Percentiles rank a stretch among this genome's conserved stretches.
Conservation (phyloP, 35 echinoderm and acorn worm genomes). For the Apostichopus japonicus region DNA sequence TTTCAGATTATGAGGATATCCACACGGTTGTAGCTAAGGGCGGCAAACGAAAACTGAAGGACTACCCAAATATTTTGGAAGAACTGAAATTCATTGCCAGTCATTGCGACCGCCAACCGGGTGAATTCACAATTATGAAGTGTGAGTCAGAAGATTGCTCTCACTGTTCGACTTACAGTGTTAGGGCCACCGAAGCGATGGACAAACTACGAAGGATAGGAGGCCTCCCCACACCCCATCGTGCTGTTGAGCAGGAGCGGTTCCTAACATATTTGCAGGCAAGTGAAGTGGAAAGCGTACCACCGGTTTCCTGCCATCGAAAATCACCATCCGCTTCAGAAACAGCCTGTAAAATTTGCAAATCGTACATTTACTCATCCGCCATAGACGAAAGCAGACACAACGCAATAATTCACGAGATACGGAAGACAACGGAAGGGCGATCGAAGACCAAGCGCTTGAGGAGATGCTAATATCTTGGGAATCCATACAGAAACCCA, state of each 20-base stretch:
- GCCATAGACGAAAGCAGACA: neutral
- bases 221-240: neutral
- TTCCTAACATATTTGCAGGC: neutral
- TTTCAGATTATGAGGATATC: neutral
- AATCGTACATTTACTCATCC: conserved; percentile 3
- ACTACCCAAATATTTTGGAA: neutral
- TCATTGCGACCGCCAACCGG: conserved; percentile 28
- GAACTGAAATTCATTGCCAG: neutral
- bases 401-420: neutral
- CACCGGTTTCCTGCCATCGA: neutral
- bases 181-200: conserved; percentile 19
- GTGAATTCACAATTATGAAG: conserved; percentile 3
- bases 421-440: neutral
- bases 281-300: neutral
- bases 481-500: neutral
- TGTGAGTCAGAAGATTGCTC: neutral
- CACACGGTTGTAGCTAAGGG: neutral
- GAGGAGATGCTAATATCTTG: neutral
- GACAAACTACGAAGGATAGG: neutral
- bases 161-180: neutral
- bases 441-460: neutral
- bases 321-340: neutral
- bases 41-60: neutral
- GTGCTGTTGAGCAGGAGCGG: neutral
- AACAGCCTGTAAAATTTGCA: neutral